Conservation (phyloP, 1,140 invertebrate genomes). For the Mizuhopecten yessoensis region DNA sequence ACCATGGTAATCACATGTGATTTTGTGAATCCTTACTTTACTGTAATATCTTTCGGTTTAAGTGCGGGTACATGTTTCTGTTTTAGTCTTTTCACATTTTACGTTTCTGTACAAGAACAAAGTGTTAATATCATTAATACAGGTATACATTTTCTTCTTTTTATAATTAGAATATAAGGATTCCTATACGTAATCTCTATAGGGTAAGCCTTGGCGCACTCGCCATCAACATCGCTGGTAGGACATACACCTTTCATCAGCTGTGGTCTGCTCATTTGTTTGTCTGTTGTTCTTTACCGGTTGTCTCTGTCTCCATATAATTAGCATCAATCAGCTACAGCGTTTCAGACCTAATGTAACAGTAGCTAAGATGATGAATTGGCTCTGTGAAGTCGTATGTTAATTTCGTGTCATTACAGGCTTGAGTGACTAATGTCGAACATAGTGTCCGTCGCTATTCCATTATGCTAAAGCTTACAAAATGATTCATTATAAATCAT, state of each 20-base stretch:
- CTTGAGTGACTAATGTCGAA: not conserved
- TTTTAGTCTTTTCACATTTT: too few species aligned
- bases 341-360: not conserved
- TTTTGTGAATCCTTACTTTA: too few species aligned
- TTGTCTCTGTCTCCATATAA: not conserved
- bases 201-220: too few species aligned
- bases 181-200: too few species aligned
- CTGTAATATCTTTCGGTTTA: too few species aligned
- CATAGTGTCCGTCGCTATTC: not conserved
- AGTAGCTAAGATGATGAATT: not conserved
- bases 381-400: not conserved
- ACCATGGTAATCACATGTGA: too few species aligned
- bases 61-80: too few species aligned
- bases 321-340: not conserved
- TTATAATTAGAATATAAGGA: too few species aligned
- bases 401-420: slow-evolving; percentile 27
- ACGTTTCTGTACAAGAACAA: too few species aligned
- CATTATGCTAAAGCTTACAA: not conserved
- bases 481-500: not conserved
- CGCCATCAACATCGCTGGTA: too few species aligned
- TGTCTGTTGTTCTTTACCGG: not conserved
- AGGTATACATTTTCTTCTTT: too few species aligned
- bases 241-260: not conserved
- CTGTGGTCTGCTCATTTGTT: not conserved
- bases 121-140: too few species aligned